A percentile compares a stretch with the other conserved stretches of the same genome.
These are phyloP conservation scores for Corydoras sp. DNA, from an alignment of 2,113 vertebrate genomes.

Conservation along the genomic window DNA sequence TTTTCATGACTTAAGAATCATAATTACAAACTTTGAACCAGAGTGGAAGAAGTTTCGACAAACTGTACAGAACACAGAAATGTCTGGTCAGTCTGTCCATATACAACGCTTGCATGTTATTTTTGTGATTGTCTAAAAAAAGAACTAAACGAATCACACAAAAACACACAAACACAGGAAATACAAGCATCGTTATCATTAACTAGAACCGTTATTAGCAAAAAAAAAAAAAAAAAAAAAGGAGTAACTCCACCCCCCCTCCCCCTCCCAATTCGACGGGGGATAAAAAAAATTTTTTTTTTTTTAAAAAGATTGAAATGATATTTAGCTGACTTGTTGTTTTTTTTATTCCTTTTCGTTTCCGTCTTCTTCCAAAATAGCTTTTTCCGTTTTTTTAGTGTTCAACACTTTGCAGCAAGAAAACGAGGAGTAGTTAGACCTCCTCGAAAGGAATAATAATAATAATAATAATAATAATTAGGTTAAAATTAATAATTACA, in stretches of 20 bases:
- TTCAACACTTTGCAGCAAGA: conserved; percentile 79
- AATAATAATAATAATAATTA: conserved; percentile 54
- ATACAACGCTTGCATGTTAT: conserved; percentile 77
- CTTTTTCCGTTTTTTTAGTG: conserved; percentile 76
- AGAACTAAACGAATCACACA: conserved; percentile 73
- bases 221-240: conserved; percentile 49
- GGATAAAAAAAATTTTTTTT: conserved; percentile 11
- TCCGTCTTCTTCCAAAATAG: conserved; percentile 65
- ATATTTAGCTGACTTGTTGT: conserved; percentile 55
- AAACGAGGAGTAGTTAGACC: conserved; percentile 62
- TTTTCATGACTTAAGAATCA: conserved; percentile 75
- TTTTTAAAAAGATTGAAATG: conserved; percentile 55
- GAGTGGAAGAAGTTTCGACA: conserved; percentile 73
- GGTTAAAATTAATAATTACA: conserved; percentile 67
- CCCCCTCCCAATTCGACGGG: background rate
- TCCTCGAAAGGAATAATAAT: conserved; percentile 57
- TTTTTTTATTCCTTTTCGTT: conserved; percentile 47
- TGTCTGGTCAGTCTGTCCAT: conserved; percentile 70
- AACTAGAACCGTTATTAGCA: conserved; percentile 72
- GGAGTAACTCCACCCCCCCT: background rate
- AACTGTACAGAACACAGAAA: conserved; percentile 78
- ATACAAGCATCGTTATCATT: conserved; percentile 64
- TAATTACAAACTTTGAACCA: conserved; percentile 77
- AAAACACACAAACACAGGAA: conserved; percentile 72
- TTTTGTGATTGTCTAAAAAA: conserved; percentile 79